phyloP scores from a whole-genome alignment of 2,113 vertebrate species.

The Aspidoscelis tigris region DNA sequence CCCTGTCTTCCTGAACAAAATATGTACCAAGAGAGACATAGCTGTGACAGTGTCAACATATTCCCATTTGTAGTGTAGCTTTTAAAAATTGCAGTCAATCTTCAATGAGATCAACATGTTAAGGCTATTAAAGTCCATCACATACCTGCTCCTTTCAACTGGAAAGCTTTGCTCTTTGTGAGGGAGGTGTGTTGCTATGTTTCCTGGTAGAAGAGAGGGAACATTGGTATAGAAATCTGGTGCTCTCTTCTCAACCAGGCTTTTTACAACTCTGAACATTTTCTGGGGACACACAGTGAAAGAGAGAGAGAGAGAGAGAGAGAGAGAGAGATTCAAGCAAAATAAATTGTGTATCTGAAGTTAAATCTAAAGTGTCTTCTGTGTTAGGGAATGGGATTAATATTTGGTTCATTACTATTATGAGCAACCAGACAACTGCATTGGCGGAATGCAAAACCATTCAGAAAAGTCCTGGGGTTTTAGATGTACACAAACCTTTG shows the following conservation, averaged over 20 bases:
- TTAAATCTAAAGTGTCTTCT: too few relatives aligned
- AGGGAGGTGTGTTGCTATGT: not conserved
- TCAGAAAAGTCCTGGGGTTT: not conserved
- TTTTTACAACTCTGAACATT: not conserved
- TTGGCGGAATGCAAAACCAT: not conserved
- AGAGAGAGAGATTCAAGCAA: too few relatives aligned
- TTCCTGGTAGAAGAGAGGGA: not conserved
- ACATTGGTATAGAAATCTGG: not conserved
- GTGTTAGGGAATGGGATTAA: not conserved
- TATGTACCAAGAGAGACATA: not conserved
- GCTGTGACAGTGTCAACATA: not conserved
- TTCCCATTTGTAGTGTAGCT: slow-evolving; percentile 8
- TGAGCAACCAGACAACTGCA: not conserved
- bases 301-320: too few relatives aligned
- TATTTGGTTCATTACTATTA: not conserved
- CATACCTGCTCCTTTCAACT: not conserved
- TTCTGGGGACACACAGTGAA: too few relatives aligned
- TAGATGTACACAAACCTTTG: too few relatives aligned
- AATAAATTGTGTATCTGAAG: too few relatives aligned
- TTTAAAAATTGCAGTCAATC: not conserved
- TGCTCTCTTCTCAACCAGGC: not conserved
- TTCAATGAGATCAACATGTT: not conserved
- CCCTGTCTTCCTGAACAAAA: not conserved
- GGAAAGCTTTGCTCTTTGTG: not conserved
- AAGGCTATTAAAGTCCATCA: not conserved